Evolutionary conservation across 2,113 vertebrate species (phyloP), one percentile per base, ranked within the genome.

Genomic region (Emydocephalus ijimae): DNA sequence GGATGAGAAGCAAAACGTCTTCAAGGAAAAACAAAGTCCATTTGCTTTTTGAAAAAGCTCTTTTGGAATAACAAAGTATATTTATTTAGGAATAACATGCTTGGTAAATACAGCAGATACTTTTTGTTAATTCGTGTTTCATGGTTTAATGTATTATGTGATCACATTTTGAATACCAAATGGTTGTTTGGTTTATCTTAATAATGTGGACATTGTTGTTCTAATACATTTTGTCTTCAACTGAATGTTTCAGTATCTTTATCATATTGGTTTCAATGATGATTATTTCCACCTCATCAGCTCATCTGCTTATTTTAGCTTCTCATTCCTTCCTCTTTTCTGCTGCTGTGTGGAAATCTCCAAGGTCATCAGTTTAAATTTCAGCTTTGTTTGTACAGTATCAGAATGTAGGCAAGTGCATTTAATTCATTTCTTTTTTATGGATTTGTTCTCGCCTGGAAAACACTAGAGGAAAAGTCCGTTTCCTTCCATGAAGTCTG

Each of bases 261-360:
- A 87, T 23, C 6, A 61, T 2, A 26, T 92, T 45, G 88, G 11
- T 59, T 1, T 85, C 11, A 9, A 45, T 93, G 18, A 89, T 91
- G 94, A 92, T 95, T 94, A 91, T 93, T 96, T 96, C 93, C 0
- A 0, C 89, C 74, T 59, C 94, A 91, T 89, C 56, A 21, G 88
- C 26, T 56, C 59, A 90, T 90, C 81, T 95, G 69, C 45, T 94
- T 94, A 91, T 95, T 94, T 93, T 69, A 95, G 89, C 89, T 88
- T 56, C 85, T 43, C 95, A 94, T 96, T 96, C 92, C 74, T 96
- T 95, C 92, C 50, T 96, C 2, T 39, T 11, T 18, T 81, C 50
- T 93, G 29, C 94, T 95, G 94, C 92, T 93, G 39, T 59, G 12
- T 89, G 61, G 89, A 95, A 74, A 1, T 85, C 54, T 15, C 4